These are phyloP conservation scores for Bombus ignitus DNA, from an alignment of 1,140 invertebrate species.

Conservation along the genomic window DNA sequence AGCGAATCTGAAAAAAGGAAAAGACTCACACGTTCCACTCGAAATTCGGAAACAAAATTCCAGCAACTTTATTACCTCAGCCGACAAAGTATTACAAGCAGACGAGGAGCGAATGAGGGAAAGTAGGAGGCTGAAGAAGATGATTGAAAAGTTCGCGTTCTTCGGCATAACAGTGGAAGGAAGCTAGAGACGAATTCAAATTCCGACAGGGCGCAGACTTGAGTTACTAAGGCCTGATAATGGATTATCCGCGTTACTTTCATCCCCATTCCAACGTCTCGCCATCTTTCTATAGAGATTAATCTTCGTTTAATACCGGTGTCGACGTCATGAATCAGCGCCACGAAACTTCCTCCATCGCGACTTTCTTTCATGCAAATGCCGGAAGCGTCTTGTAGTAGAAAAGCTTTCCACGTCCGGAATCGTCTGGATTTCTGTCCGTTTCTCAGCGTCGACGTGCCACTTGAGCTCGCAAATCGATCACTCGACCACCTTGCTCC, in stretches of 20 bases:
- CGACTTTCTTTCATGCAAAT: conserved; percentile 39
- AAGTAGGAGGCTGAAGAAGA: neutral
- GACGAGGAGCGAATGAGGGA: neutral
- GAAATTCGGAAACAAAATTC: neutral
- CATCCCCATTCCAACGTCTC: neutral
- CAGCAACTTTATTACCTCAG: neutral
- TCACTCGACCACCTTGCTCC: neutral
- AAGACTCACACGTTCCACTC: too few relatives aligned
- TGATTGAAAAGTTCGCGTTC: conserved; percentile 23
- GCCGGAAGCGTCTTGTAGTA: neutral
- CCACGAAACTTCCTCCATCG: conserved; percentile 20
- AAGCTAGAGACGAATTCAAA: conserved; percentile 18
- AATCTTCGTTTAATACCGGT: conserved; percentile 52
- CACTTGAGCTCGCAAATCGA: neutral
- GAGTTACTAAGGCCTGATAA: conserved; percentile 13
- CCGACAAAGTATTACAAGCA: neutral
- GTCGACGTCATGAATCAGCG: conserved; percentile 45
- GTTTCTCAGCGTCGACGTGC: neutral
- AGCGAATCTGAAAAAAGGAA: too few relatives aligned
- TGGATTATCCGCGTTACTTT: conserved; percentile 44
- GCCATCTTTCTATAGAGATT: conserved; percentile 1
- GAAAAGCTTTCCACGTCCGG: neutral
- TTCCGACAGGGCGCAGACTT: neutral
- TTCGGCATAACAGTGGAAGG: neutral
- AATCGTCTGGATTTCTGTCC: neutral